These are phyloP conservation scores for rat (Rattus norvegicus) DNA, from an alignment of 2,113 vertebrate species.

Conservation along the genomic window DNA sequence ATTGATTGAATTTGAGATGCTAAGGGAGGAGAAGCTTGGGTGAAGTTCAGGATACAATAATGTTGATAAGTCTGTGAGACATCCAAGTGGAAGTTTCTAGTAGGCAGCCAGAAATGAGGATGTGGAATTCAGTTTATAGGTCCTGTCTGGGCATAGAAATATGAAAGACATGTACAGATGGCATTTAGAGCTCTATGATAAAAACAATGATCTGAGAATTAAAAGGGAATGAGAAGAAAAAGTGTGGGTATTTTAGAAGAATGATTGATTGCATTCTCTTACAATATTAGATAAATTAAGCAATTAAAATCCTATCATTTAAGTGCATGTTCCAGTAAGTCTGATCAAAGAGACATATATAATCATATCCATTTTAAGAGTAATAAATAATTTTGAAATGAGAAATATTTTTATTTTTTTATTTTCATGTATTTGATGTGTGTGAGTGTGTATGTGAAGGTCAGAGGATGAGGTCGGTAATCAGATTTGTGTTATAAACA, in stretches of 20 bases:
- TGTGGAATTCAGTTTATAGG: neutral
- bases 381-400: neutral
- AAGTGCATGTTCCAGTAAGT: neutral
- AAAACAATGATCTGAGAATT: neutral
- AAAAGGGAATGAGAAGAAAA: slow-evolving; percentile 21
- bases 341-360: neutral
- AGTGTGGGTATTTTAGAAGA: neutral
- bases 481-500: neutral
- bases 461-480: neutral
- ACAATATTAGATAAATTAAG: slow-evolving; percentile 14
- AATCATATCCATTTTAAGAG: neutral
- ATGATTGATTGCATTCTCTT: neutral
- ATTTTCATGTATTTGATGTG: neutral
- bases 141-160: neutral
- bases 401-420: neutral
- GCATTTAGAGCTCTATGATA: neutral
- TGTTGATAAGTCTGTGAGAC: neutral
- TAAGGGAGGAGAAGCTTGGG: neutral
- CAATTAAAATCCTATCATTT: neutral
- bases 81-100: neutral
- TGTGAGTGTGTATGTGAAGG: neutral
- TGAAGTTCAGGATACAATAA: neutral
- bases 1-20: neutral
- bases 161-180: neutral
- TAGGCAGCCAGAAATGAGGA: neutral